Evolutionary conservation across 2,888 invertebrate species (phyloP), one percentile per base, ranked within the genome.

Genomic region (Tortrix viridana): DNA sequence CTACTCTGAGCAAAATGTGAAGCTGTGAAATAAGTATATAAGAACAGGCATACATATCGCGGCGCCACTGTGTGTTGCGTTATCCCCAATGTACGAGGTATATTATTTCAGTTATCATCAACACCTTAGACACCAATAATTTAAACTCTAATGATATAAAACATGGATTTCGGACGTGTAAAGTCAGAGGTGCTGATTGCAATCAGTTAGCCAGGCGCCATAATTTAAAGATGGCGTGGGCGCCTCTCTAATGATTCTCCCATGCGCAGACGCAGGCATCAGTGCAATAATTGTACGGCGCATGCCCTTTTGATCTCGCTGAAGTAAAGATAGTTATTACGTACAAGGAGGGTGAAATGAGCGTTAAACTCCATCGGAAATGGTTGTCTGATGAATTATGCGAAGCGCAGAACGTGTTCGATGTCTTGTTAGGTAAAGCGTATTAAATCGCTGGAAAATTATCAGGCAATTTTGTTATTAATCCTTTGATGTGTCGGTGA

Each of bases 311-410:
- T 91, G 90, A 90, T 89, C 90, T 87, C 69, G 68, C 76, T 76
- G 78, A 80, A 83, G 82, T 85, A 87, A 87, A 84, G 87, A 87
- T 88, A 87, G 89, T 90, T 90, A 91, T 90, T 91, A 89, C 81
- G 78, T 80, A 81, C 82, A 81, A 85, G 81, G 81, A 86, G 89
- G 88, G 85, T 86, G 86, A 86, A 88, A 89, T 89, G 82, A 85
- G 82, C 85, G 85, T 79, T 89, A 89, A 89, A 88, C 80, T 84
- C 80, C 84, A 73, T 70, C 69, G 66, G 67, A 74, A 74, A 79
- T 79, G 81, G 78, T 81, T 86, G 88, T 85, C 87, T 80, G 80
- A 87, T 87, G 86, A 88, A 89, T 89, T 86, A 82, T 77, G 76
- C 82, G 84, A 88, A 88, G 87, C 87, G 86, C 88, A 87, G 85